Evolutionary conservation across 1,140 invertebrate genomes (phyloP).

Genomic region (Drosophila saltans): DNA sequence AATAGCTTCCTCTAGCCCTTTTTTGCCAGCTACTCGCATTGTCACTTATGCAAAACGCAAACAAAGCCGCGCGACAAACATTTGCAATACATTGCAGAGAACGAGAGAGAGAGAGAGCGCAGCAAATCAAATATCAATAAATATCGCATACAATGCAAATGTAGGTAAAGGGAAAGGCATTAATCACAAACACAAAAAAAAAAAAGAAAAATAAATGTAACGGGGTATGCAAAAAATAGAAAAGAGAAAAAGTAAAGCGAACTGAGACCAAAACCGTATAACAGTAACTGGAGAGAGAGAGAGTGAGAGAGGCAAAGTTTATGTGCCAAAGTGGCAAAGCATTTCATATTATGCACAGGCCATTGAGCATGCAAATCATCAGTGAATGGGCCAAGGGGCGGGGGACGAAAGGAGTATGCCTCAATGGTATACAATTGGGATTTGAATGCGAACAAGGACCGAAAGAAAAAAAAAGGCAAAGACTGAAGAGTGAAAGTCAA

Average conservation of each 20-base stretch:
- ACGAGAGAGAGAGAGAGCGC: slow-evolving; percentile 3
- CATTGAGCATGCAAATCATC: slow-evolving; percentile 55
- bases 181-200: slow-evolving; percentile 58
- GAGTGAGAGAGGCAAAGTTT: slow-evolving; percentile 33
- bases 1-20: neutral
- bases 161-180: slow-evolving; percentile 45
- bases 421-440: neutral
- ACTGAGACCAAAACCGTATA: neutral
- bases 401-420: neutral
- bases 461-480: slow-evolving; percentile 4
- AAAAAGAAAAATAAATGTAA: slow-evolving; percentile 39
- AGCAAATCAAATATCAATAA: slow-evolving; percentile 79
- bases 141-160: slow-evolving; percentile 64
- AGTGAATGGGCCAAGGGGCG: slow-evolving; percentile 6
- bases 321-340: slow-evolving; percentile 50
- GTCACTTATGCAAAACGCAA: slow-evolving; percentile 73
- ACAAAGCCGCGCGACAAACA: slow-evolving; percentile 76
- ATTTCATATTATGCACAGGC: slow-evolving; percentile 43
- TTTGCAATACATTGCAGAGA: slow-evolving; percentile 56
- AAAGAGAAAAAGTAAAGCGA: neutral
- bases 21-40: slow-evolving; percentile 12
- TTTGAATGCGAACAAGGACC: slow-evolving; percentile 15
- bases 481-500: slow-evolving; percentile 71
- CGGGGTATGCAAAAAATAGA: slow-evolving; percentile 36
- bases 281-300: neutral